phyloP scores from a whole-genome alignment of 2,888 invertebrate species.

The Nymphalis polychloros region DNA sequence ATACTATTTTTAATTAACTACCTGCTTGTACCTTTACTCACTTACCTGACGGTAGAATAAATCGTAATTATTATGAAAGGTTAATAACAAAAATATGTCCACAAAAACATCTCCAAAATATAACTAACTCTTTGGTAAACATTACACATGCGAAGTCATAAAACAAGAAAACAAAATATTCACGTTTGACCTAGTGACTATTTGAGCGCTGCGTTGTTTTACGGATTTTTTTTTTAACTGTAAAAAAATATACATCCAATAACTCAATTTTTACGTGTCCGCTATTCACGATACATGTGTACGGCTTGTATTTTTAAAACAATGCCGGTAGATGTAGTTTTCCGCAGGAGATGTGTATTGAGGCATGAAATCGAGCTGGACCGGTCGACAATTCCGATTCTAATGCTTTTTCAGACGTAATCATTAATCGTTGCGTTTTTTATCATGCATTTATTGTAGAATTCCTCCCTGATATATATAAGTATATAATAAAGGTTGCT shows the following conservation, averaged over 20 bases:
- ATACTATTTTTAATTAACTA: too few relatives aligned
- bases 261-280: background rate
- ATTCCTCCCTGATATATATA: background rate
- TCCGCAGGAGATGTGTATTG: slow-evolving; percentile 43
- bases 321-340: slow-evolving; percentile 35
- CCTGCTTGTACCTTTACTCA: too few relatives aligned
- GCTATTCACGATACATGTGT: slow-evolving; percentile 7
- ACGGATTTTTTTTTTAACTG: slow-evolving; percentile 5
- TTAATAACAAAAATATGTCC: too few relatives aligned
- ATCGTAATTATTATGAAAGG: too few relatives aligned
- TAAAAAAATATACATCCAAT: slow-evolving; percentile 5
- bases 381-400: slow-evolving; percentile 38
- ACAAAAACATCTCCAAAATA: too few relatives aligned
- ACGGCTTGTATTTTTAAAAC: slow-evolving; percentile 29
- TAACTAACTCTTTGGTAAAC: background rate
- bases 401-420: slow-evolving; percentile 14
- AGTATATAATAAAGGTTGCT: too few relatives aligned
- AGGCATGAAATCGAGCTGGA: slow-evolving; percentile 57
- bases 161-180: background rate
- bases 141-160: too few relatives aligned
- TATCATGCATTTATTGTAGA: background rate
- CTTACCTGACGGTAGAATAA: too few relatives aligned
- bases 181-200: background rate
- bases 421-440: slow-evolving; percentile 1
- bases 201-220: slow-evolving; percentile 3